Evolutionary conservation across 1,140 invertebrate genomes (phyloP).

Genomic region (Pogonus chalceus): DNA sequence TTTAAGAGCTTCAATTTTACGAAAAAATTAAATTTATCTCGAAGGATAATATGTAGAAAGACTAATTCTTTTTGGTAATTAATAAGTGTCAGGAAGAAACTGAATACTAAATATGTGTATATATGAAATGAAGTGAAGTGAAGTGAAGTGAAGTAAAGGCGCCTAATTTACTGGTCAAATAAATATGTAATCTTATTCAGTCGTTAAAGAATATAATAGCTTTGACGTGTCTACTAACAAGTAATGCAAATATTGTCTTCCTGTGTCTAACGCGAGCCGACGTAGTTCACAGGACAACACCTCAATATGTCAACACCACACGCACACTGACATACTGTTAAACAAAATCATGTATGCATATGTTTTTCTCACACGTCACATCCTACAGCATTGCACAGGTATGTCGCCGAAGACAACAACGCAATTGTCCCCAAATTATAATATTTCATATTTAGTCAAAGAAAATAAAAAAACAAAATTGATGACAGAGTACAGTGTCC

Average conservation of each 20-base stretch:
- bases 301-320: slow-evolving; percentile 1
- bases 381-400: background rate
- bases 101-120: background rate
- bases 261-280: slow-evolving; percentile 12
- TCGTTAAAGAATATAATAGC: background rate
- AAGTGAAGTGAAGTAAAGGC: background rate
- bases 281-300: slow-evolving; percentile 1
- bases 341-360: no score
- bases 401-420: background rate
- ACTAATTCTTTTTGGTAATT: no score
- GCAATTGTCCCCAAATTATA: background rate
- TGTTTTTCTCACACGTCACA: background rate
- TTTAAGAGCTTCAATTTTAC: no score
- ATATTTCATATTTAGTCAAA: background rate
- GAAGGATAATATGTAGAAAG: no score
- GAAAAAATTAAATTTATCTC: no score
- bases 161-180: no score
- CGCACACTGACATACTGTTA: no score
- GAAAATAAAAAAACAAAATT: background rate
- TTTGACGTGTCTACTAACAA: slow-evolving; percentile 15
- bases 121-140: background rate
- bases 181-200: no score
- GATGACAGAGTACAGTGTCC: no score
- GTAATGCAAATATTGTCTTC: slow-evolving; percentile 20
- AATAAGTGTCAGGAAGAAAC: no score